A percentile compares a stretch with the other conserved stretches of the same genome.
phyloP scores from a whole-genome alignment of 2,888 invertebrate species.

The Sycophila texana region DNA sequence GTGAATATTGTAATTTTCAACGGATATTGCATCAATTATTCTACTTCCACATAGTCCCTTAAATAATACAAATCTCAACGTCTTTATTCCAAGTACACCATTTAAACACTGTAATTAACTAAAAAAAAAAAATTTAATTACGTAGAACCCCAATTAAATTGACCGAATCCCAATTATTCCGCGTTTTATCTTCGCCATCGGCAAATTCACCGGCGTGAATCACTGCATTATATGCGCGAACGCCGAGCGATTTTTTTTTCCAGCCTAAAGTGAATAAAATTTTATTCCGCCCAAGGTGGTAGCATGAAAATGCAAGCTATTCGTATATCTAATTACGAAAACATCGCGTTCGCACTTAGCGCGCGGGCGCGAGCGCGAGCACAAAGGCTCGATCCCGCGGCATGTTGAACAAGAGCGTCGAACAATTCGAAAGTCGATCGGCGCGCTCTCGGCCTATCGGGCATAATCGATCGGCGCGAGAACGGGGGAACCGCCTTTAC shows the following conservation, averaged over 20 bases:
- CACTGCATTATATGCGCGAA: not conserved
- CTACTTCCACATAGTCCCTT: too few species aligned
- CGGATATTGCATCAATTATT: conserved; percentile 27
- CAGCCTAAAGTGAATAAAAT: too few species aligned
- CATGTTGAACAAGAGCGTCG: conserved; percentile 37
- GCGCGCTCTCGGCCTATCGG: conserved; percentile 13
- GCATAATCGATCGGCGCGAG: conserved; percentile 40
- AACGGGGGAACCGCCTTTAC: conserved; percentile 28
- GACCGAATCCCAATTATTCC: too few species aligned
- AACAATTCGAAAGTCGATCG: conserved; percentile 42
- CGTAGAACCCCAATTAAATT: too few species aligned
- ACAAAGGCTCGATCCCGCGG: not conserved
- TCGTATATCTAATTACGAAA: not conserved
- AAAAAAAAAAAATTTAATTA: too few species aligned
- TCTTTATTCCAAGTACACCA: too few species aligned
- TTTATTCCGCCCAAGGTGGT: too few species aligned
- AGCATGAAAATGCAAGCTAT: too few species aligned
- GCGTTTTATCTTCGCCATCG: too few species aligned
- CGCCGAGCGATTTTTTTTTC: too few species aligned
- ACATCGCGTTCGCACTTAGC: not conserved
- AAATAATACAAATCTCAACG: too few species aligned
- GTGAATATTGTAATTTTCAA: conserved; percentile 36
- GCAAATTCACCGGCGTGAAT: not conserved
- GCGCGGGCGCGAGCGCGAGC: not conserved
- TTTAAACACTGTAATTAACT: too few species aligned